Base-by-base conservation (phyloP, 2,797 vertebrate genomes). In the Trematomus bernacchii region DNA sequence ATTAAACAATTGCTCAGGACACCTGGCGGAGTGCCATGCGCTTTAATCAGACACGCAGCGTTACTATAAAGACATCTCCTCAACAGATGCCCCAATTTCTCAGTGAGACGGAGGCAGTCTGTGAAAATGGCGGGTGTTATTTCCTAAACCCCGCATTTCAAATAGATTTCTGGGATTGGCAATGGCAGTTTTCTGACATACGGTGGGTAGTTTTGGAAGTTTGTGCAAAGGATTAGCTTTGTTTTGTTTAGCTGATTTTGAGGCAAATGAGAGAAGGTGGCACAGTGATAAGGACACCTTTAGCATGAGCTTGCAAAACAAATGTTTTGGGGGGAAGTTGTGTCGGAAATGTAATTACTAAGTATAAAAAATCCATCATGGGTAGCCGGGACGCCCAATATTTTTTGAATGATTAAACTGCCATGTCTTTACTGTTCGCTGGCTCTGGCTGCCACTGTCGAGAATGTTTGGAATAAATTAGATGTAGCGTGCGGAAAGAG, bases 1-100 rank as follows among this genome's bases (percentile, higher is more conserved):
- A 94, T 94, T 91, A 92, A 89, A 91, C 90, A 80, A 66, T 86
- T 89, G 80, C 73, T 76, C 76, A 82, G 84, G 77, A 92, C 83
- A 73, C 65, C 85, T 91, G 87, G 86, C 89, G 83, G 80, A 90
- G 79, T 64, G 80, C 78, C 71, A 85, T 86, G 68, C 57, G 60
- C 82, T 92, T 89, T 86, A 87, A 91, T 93, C 90, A 89, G 87
- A 88, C 74, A 68, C 47, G 30, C 73, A 53, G 81, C 85, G 83
- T 66, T 66, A 30, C 72, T 76, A 87, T 84, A 67, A 87, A 93
- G 86, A 89, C 85, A 84, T 92, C 89, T 87, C 81, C 87, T 87
- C 85, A 81, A 71, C 88, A 88, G 81, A 87, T 89, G 88, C 83
- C 85, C 77, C 86, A 68, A 74, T 80, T 84, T 84, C 75, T 77